Base-by-base conservation (phyloP, 1,140 invertebrate species). In the Heliconius hermathena region DNA sequence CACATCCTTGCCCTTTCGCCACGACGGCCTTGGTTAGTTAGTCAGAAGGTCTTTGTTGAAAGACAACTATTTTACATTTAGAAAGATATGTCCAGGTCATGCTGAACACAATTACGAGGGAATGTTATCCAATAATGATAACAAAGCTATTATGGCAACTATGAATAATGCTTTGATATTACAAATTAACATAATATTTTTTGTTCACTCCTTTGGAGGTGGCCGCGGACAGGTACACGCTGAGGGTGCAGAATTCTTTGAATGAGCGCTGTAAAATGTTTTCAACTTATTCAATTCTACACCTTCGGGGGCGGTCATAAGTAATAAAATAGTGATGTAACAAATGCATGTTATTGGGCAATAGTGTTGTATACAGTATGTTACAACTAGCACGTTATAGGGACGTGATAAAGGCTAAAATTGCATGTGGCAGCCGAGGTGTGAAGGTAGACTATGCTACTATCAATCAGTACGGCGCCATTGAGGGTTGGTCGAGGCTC, bases 241-340 rank as follows among this genome's bases (percentile, higher is more conserved):
- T 93, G 93, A 93, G 92, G 93, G 89, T 93, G 93, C 93, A 94
- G 91, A 93, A 93, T 94, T 93, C 91, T 86, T 92, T 94, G 91
- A 94, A 93, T 93, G 93, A 87, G 87, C 84, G 84, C 86, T 89
- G 85, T 85, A 85, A 80, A 83, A 77, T 79, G 11, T 33, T 11
- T 2, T 3, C 0, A 54, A 46, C n/a, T 38, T 72, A 54, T 52
- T 79, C 16, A 13, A 86, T 78, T 82, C 38, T 78, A 57, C 49
- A 83, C 82, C 84, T 57, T 90, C 66, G 70, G 22, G 0, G 1
- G 5, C 49, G 8, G 46, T 4, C 36, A 76, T 82, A 90, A 79
- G 81, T 73, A 77, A 81, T 60, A 89, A 84, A 88, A 77, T 86
- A 20, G 60, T 66, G 49, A 20, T 29, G 20, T 16, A 66, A 52